These are phyloP conservation scores for Hypena proboscidalis DNA, from an alignment of 2,888 invertebrate genomes.

Conservation along the genomic window DNA sequence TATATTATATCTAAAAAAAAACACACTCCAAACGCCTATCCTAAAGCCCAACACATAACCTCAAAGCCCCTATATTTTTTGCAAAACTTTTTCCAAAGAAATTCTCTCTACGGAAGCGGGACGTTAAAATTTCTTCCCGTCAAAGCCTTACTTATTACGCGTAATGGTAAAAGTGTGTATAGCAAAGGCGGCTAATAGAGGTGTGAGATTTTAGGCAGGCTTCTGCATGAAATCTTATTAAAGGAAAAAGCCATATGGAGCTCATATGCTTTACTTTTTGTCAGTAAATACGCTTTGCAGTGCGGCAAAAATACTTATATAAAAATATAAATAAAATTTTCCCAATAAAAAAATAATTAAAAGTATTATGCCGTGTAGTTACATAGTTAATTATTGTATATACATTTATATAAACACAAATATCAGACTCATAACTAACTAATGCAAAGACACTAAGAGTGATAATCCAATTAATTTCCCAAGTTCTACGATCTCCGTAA, in stretches of 20 bases:
- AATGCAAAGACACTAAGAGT: neutral
- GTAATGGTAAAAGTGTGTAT: conserved; percentile 5
- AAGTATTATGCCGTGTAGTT: too few species aligned
- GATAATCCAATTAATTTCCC: neutral
- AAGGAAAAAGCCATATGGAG: conserved; percentile 3
- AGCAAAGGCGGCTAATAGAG: conserved; percentile 8
- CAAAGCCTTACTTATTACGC: conserved; percentile 18
- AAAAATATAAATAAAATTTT: too few species aligned
- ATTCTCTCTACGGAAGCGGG: neutral
- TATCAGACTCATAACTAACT: too few species aligned
- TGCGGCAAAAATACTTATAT: too few species aligned
- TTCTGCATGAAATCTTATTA: conserved; percentile 2
- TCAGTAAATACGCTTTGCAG: neutral
- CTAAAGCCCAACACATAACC: conserved; percentile 3
- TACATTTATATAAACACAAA: too few species aligned
- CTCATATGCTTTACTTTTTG: neutral
- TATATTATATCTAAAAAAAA: neutral
- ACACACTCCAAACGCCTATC: neutral
- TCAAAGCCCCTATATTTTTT: conserved; percentile 5
- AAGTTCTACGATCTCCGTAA: neutral
- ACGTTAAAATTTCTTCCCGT: conserved; percentile 13
- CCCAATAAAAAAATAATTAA: too few species aligned
- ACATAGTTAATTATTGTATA: too few species aligned
- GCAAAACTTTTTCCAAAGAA: conserved; percentile 13
- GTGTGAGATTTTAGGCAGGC: conserved; percentile 10